Evolutionary conservation across 2,113 vertebrate species (phyloP).

Genomic region (Gorsachius goisagi): DNA sequence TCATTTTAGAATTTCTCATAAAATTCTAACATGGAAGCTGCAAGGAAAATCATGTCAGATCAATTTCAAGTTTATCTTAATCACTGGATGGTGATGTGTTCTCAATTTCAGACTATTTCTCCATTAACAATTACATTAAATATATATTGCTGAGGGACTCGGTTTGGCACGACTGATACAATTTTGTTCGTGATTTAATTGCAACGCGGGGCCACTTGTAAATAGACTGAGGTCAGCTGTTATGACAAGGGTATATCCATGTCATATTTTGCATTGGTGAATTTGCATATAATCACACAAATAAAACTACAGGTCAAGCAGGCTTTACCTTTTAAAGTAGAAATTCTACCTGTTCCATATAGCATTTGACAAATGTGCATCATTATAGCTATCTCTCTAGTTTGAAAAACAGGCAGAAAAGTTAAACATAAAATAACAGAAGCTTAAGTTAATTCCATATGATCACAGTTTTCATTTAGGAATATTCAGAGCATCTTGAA

Average conservation of each 20-base stretch:
- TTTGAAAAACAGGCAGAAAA: not conserved
- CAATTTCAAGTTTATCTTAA: not conserved
- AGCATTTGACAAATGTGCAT: not conserved
- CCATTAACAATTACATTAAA: not conserved
- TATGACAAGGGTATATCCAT: not conserved
- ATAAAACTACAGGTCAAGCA: not conserved
- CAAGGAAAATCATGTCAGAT: not conserved
- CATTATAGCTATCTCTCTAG: not conserved
- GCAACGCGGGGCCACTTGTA: not conserved
- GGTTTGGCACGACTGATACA: not conserved
- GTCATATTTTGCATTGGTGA: not conserved
- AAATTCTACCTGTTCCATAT: not conserved
- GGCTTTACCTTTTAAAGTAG: not conserved
- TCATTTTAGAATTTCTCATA: not conserved
- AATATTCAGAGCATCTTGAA: not conserved
- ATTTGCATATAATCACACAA: not conserved
- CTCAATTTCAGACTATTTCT: not conserved
- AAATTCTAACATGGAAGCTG: not conserved
- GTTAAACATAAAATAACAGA: not conserved
- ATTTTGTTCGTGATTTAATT: not conserved
- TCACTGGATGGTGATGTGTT: not conserved
- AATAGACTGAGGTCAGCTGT: not conserved
- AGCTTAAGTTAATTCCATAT: not conserved
- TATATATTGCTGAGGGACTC: not conserved
- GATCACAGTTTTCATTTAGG: not conserved